These are phyloP conservation scores for Brachionus plicatilis DNA, from an alignment of 1,140 invertebrate genomes.

Conservation along the genomic window DNA sequence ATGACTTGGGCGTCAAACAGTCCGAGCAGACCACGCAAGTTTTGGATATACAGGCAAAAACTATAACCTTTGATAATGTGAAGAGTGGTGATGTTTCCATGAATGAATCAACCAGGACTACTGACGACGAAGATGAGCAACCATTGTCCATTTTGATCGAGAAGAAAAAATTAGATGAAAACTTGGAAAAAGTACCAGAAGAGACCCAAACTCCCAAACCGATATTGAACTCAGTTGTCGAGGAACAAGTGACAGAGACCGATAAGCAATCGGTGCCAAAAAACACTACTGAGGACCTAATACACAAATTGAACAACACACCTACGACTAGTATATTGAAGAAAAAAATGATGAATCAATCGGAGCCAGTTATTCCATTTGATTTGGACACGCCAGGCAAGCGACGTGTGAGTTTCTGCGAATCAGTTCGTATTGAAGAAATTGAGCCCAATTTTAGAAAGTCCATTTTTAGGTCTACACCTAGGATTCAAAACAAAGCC, in stretches of 20 bases:
- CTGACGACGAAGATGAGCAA: constrained; percentile 20
- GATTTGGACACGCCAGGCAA: constrained; percentile 16
- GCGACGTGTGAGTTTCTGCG: constrained; percentile 27
- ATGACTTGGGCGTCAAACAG: not conserved
- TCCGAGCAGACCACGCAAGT: not conserved
- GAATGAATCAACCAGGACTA: not conserved
- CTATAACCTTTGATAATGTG: not conserved
- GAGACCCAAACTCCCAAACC: not conserved
- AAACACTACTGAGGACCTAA: not conserved
- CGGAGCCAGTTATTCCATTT: not conserved
- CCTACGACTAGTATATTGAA: constrained; percentile 37
- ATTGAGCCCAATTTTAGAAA: constrained; percentile 24
- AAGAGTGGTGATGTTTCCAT: not conserved
- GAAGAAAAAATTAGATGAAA: constrained; percentile 4
- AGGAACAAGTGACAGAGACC: not conserved
- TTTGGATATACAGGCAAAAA: not conserved
- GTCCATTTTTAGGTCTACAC: constrained; percentile 9
- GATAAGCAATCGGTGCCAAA: not conserved
- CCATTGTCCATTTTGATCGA: constrained; percentile 23
- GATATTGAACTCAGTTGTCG: not conserved
- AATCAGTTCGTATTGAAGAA: constrained; percentile 22
- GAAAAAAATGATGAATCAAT: constrained; percentile 29
- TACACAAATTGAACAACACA: constrained; percentile 23
- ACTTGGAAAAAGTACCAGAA: not conserved
- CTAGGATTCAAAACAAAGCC: not conserved